Conservation (phyloP, 2,113 vertebrate species). For the Sinocyclocheilus rhinocerous region DNA sequence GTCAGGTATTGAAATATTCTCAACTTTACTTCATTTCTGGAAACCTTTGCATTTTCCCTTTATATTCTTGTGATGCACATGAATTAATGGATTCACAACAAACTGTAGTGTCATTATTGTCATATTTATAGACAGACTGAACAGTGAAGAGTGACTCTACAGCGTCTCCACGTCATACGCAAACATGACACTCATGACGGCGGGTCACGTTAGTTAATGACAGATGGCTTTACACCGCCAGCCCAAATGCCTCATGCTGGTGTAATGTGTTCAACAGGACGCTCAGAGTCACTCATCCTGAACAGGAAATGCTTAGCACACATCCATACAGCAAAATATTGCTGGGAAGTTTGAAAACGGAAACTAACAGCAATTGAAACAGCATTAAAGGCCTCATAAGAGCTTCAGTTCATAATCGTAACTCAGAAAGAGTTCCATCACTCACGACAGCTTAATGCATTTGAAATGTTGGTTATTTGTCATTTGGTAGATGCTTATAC, state of each 20-base stretch:
- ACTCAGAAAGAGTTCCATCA: neutral
- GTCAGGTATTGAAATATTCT: neutral
- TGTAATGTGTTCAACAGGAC: conserved; percentile 10
- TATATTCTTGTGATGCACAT: neutral
- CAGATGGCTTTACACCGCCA: neutral
- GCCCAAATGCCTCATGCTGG: conserved; percentile 23
- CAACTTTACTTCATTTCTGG: neutral
- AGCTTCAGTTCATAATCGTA: neutral
- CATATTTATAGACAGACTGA: no score
- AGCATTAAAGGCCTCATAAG: neutral
- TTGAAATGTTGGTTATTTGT: neutral
- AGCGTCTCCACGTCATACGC: neutral
- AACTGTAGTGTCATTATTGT: neutral
- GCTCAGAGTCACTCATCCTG: neutral
- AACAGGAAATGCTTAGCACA: conserved; percentile 6
- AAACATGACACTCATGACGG: neutral
- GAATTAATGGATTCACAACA: neutral
- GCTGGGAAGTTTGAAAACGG: conserved; percentile 8
- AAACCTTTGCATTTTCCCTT: neutral
- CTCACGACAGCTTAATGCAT: neutral
- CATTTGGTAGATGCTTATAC: neutral
- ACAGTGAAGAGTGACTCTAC: neutral
- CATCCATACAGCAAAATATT: neutral
- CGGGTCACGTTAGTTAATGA: neutral
- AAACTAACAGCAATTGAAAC: conserved; percentile 5